Base-by-base conservation (phyloP, 2,113 vertebrate species). In the Festucalex cinctus region DNA sequence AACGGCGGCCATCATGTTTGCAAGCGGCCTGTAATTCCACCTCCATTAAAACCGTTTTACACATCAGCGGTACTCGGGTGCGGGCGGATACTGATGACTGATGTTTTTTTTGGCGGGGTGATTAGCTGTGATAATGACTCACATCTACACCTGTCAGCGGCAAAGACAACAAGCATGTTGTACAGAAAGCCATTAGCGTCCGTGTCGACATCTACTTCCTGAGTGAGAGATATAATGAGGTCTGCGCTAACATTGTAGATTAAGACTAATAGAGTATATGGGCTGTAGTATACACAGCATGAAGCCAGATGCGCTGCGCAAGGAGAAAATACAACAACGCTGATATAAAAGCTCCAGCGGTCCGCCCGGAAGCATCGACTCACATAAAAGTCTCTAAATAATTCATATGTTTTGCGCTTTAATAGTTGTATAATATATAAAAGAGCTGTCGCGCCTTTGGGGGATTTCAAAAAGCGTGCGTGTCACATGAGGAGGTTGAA, bases 381-480 rank as follows among this genome's bases (percentile, higher is more conserved):
- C n/a, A n/a, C 37, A 62, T 24, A 62, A 62, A 62, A 62, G 37
- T 62, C 28, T 1, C n/a, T 61, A 41, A 43, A 43, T 43, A 62
- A 43, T 62, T 62, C 59, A 62, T 41, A 24, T 5, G 3, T 22
- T 2, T 9, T n/a, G 59, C 37, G 36, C 10, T 61, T 61, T 41
- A 39, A 61, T 41, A 39, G 20, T 41, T 41, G 59, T 61, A 22
- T 61, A 41, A 61, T 61, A 41, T 24, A 41, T 22, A 61, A 56
- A 39, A 24, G 36, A 61, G 59, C 20, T 62, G n/a, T 12, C 19
- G 35, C 10, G 10, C 36, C 58, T 39, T n/a, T 32, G 26, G 53
- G 58, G 58, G 58, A 36, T n/a, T 60, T 22, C 12, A 4, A 36
- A 39, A 3, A 26, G 24, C 3, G 43, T 10, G n/a, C 3, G n/a